These are phyloP conservation scores for Pararge aegeria DNA, from an alignment of 1,140 invertebrate genomes.

Conservation along the genomic window DNA sequence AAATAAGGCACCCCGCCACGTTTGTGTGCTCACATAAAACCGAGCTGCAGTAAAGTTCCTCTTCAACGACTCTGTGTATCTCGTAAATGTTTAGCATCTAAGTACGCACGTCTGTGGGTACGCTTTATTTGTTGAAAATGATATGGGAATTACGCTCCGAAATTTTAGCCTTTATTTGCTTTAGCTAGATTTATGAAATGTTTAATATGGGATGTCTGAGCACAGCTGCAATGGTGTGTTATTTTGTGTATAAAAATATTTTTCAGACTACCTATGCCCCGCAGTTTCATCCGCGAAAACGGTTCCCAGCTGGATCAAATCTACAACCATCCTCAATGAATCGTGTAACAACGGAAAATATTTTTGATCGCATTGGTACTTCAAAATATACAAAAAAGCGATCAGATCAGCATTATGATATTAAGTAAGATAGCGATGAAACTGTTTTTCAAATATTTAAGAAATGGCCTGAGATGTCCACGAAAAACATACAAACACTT, in stretches of 20 bases:
- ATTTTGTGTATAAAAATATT: background rate
- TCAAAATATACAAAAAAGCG: no score
- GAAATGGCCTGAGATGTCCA: no score
- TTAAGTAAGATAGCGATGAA: no score
- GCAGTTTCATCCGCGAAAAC: no score
- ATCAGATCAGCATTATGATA: no score
- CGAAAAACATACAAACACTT: no score
- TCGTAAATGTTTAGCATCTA: slow-evolving; percentile 66
- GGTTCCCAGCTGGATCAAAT: no score
- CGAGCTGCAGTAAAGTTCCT: slow-evolving; percentile 64
- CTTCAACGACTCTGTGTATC: slow-evolving; percentile 48
- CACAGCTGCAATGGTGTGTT: background rate
- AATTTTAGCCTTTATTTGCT: slow-evolving; percentile 11
- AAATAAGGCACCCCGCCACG: slow-evolving; percentile 68
- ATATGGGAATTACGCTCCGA: slow-evolving; percentile 15
- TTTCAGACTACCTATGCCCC: no score
- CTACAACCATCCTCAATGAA: no score
- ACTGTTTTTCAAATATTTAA: no score
- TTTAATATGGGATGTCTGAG: background rate
- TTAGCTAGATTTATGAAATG: slow-evolving; percentile 7
- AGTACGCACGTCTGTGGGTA: slow-evolving; percentile 37
- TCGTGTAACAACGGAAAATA: no score
- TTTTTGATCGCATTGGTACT: no score
- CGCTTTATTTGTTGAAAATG: slow-evolving; percentile 30
- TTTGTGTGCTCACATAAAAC: slow-evolving; percentile 73